These are phyloP conservation scores for Melospiza georgiana DNA, from an alignment of 2,113 vertebrate genomes.

Conservation along the genomic window DNA sequence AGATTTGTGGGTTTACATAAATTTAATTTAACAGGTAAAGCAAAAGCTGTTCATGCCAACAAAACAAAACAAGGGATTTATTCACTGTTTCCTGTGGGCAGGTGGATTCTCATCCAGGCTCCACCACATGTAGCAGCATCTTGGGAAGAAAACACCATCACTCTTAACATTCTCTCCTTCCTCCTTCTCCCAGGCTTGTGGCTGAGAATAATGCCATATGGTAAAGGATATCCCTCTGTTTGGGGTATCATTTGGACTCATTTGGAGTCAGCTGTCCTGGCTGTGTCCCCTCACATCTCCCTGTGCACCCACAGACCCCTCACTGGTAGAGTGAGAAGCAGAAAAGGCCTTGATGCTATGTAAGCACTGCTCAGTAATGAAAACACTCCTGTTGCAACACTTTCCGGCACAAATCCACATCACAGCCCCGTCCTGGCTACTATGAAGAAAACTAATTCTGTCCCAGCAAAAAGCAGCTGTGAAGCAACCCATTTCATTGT, in stretches of 20 bases:
- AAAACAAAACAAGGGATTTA: background rate
- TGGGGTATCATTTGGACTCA: too few relatives aligned
- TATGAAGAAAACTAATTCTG: background rate
- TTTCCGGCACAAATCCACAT: background rate
- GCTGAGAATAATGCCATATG: background rate
- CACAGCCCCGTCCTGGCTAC: background rate
- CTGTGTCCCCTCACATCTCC: rapidly evolving
- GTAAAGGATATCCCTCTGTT: background rate
- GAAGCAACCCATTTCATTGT: background rate
- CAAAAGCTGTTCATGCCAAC: background rate
- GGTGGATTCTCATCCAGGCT: background rate
- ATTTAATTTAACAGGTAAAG: background rate
- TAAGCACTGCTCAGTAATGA: background rate
- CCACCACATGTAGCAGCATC: too few relatives aligned
- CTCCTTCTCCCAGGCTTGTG: background rate
- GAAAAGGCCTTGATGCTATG: background rate
- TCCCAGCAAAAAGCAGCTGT: background rate
- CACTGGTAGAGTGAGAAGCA: background rate
- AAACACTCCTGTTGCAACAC: background rate
- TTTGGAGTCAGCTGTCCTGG: background rate
- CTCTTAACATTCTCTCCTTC: background rate
- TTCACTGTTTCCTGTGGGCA: background rate
- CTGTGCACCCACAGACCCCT: rapidly evolving
- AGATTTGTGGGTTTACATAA: background rate
- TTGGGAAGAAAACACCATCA: background rate